A percentile compares a stretch with the other conserved stretches of the same genome.
Evolutionary conservation across 2,113 vertebrate species (phyloP).

Genomic region (Oryzias curvinotus): DNA sequence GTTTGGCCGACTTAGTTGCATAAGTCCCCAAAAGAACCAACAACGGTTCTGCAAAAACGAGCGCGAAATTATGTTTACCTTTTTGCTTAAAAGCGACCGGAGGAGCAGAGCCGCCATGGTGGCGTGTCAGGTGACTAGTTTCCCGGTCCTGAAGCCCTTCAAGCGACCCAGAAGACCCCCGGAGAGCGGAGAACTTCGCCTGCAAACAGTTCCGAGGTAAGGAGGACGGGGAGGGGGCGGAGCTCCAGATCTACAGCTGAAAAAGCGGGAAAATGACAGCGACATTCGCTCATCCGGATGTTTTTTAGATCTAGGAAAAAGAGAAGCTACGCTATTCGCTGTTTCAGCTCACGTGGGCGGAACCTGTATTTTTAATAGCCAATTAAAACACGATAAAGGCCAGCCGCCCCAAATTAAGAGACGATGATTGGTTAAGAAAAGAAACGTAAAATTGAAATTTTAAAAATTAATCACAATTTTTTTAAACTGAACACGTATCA

Average conservation of each 20-base stretch:
- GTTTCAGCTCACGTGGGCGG: conserved; percentile 26
- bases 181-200: conserved; percentile 18
- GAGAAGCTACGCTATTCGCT: not conserved
- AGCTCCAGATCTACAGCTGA: conserved; percentile 25
- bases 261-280: rapidly evolving
- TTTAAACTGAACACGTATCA: no score
- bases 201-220: conserved; percentile 7
- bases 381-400: conserved; percentile 23
- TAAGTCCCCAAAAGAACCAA: not conserved
- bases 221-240: not conserved
- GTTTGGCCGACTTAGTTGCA: conserved; percentile 28
- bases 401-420: conserved; percentile 33
- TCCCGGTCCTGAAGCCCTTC: conserved; percentile 39
- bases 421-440: conserved; percentile 46
- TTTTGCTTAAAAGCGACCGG: conserved; percentile 45
- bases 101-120: conserved; percentile 63
- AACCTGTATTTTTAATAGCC: conserved; percentile 7
- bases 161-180: conserved; percentile 23
- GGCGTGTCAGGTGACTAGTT: not conserved
- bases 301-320: conserved; percentile 26
- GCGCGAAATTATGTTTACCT: conserved; percentile 33
- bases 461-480: no score
- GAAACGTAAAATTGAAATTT: not conserved
- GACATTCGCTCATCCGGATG: rapidly evolving
- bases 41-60: not conserved